Percentiles rank a stretch among this genome's conserved stretches.
phyloP scores from a whole-genome alignment of 2,888 invertebrate species.

The Cryptus armator region DNA sequence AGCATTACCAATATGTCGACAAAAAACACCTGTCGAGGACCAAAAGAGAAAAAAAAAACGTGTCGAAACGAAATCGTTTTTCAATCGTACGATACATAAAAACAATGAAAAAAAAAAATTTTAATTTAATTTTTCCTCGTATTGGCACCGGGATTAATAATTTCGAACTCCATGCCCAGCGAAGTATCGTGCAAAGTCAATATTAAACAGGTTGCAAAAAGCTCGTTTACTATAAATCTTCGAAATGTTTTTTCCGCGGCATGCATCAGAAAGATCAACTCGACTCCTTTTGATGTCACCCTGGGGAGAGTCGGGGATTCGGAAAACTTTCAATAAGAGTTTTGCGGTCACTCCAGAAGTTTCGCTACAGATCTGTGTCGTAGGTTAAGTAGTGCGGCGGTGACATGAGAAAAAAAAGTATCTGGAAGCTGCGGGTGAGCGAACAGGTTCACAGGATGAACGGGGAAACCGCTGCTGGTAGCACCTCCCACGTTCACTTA shows the following conservation, averaged over 20 bases:
- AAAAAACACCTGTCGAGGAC: no score
- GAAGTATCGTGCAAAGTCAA: no score
- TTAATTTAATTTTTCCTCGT: no score
- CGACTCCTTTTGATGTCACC: background rate
- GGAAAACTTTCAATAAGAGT: constrained; percentile 46
- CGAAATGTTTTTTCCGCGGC: background rate
- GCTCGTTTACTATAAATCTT: no score
- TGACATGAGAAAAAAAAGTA: constrained; percentile 23
- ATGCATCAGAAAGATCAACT: background rate
- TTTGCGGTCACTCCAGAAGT: constrained; percentile 38
- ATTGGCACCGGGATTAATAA: no score
- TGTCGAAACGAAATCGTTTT: no score
- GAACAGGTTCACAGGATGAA: constrained; percentile 51
- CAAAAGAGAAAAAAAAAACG: no score
- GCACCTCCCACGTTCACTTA: constrained; percentile 51
- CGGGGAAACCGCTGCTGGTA: constrained; percentile 16
- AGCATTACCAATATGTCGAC: no score
- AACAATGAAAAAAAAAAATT: no score
- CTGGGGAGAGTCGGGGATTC: constrained; percentile 18
- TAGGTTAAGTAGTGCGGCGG: constrained; percentile 24
- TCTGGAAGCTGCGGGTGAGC: constrained; percentile 25
- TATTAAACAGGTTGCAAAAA: no score
- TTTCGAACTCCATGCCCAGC: no score
- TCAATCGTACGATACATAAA: no score
- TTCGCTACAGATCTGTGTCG: constrained; percentile 8